Evolutionary conservation across 2,888 invertebrate species (phyloP).

Genomic region (Blera fallax): DNA sequence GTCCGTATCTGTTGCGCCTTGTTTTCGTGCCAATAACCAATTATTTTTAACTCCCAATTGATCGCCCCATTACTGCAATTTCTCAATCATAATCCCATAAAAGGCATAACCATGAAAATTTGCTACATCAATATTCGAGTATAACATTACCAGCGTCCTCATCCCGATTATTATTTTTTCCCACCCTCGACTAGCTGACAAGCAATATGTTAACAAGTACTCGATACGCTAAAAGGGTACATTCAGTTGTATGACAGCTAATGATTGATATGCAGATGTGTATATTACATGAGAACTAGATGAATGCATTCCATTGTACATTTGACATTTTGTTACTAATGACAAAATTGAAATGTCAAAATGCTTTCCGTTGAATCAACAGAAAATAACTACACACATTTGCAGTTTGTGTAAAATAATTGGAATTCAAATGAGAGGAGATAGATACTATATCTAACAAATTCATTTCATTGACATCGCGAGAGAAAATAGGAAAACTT

Average conservation of each 20-base stretch:
- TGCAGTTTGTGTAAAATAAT: background rate
- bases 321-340: background rate
- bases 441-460: background rate
- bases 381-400: background rate
- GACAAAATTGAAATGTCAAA: background rate
- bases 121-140: background rate
- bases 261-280: constrained; percentile 48
- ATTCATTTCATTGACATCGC: background rate
- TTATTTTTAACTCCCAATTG: constrained; percentile 36
- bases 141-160: background rate
- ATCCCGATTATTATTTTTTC: no score
- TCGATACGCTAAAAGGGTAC: constrained; percentile 1
- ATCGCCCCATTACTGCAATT: constrained; percentile 19
- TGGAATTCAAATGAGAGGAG: background rate
- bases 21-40: background rate
- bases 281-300: background rate
- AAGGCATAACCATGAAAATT: constrained; percentile 38
- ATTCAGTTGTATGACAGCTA: constrained; percentile 14
- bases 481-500: constrained; percentile 1
- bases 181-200: background rate
- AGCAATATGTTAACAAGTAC: constrained; percentile 14
- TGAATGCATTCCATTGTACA: background rate
- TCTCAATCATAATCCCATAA: constrained; percentile 36
- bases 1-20: background rate
- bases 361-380: background rate